A percentile compares a stretch with the other conserved stretches of the same genome.
Conservation (phyloP, 2,113 vertebrate genomes). For the Anoplopoma fimbria region DNA sequence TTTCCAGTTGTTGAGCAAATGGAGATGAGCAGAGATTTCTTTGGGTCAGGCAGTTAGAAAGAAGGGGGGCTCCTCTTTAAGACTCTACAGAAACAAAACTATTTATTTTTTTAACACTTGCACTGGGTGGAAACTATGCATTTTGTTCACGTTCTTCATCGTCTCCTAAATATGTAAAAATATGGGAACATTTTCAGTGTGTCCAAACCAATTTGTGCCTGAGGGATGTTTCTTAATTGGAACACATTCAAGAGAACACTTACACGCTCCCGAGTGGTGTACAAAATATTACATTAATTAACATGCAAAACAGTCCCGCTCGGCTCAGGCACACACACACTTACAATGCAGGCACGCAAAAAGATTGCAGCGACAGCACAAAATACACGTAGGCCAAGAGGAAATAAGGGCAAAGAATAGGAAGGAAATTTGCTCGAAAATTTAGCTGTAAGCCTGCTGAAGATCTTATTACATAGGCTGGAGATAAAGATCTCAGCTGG, state of each 20-base stretch:
- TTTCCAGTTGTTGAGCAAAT: slow-evolving; percentile 66
- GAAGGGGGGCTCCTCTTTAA: slow-evolving; percentile 26
- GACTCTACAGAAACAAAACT: slow-evolving; percentile 31
- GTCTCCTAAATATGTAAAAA: slow-evolving; percentile 70
- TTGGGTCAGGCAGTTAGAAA: slow-evolving; percentile 53
- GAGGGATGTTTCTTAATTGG: slow-evolving; percentile 79
- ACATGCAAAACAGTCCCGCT: slow-evolving; percentile 81
- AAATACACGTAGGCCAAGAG: slow-evolving; percentile 77
- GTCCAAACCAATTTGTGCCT: slow-evolving; percentile 74
- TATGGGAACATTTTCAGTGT: slow-evolving; percentile 62
- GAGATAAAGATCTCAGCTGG: slow-evolving; percentile 95
- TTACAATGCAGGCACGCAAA: slow-evolving; percentile 56
- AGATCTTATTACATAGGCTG: slow-evolving; percentile 93
- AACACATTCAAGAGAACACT: slow-evolving; percentile 81
- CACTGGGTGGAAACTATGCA: slow-evolving; percentile 44
- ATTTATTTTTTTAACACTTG: slow-evolving; percentile 35
- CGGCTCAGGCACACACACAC: slow-evolving; percentile 26
- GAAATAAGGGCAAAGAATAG: slow-evolving; percentile 84
- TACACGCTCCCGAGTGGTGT: slow-evolving; percentile 78
- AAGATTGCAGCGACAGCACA: slow-evolving; percentile 77
- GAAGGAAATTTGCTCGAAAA: slow-evolving; percentile 90
- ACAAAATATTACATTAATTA: slow-evolving; percentile 83
- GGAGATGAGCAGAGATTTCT: slow-evolving; percentile 51
- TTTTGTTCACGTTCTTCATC: slow-evolving; percentile 68
- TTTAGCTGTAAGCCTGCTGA: slow-evolving; percentile 89